A percentile compares a stretch with the other conserved stretches of the same genome.
Conservation (phyloP, 2,888 invertebrate species). For the Lasius fuliginosus region DNA sequence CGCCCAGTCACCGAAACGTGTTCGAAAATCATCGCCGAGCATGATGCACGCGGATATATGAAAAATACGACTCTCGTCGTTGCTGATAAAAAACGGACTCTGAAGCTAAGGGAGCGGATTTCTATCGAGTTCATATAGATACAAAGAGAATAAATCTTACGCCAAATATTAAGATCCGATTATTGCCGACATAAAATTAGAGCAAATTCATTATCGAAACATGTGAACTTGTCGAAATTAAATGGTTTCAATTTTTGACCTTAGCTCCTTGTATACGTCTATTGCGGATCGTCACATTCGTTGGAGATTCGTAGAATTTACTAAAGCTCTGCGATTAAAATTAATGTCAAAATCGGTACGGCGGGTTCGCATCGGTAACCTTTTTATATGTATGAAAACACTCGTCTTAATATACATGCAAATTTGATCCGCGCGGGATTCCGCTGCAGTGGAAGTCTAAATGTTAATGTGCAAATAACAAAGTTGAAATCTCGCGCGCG, state of each 20-base stretch:
- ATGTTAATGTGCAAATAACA: conserved; percentile 45
- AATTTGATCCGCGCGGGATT: conserved; percentile 1
- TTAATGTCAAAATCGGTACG: conserved; percentile 11
- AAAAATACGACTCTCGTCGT: background rate
- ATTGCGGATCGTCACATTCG: background rate
- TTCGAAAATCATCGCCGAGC: background rate
- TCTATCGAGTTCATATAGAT: background rate
- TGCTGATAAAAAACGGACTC: background rate
- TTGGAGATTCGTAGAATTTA: conserved; percentile 21
- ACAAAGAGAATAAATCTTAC: background rate
- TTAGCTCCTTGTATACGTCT: background rate
- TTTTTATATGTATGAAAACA: background rate
- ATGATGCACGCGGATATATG: background rate
- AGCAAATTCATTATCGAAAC: background rate
- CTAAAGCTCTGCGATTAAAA: background rate
- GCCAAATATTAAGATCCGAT: background rate
- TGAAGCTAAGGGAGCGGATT: background rate
- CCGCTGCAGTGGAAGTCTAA: background rate
- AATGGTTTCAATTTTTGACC: background rate
- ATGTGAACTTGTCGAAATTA: conserved; percentile 20
- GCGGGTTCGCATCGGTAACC: background rate
- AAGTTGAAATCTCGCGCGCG: conserved; percentile 49
- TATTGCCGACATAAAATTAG: background rate
- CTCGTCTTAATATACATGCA: conserved; percentile 38
- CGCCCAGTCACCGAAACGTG: conserved; percentile 7